phyloP scores from a whole-genome alignment of 2,797 vertebrate species.

The Bovichtus variegatus region DNA sequence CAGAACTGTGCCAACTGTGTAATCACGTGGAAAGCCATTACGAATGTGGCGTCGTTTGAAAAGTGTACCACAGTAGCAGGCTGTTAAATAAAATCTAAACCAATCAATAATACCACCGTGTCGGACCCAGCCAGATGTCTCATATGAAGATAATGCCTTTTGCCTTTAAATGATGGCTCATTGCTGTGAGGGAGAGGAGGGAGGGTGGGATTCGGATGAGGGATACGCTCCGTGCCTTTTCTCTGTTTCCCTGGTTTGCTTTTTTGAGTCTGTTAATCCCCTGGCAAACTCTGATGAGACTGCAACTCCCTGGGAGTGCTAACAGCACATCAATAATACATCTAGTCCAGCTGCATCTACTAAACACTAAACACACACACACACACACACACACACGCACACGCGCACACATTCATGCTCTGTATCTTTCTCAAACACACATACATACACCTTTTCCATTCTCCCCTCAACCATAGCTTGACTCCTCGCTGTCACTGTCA shows the following conservation, averaged over 20 bases:
- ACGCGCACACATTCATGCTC: slow-evolving; percentile 31
- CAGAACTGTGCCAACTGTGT: slow-evolving; percentile 38
- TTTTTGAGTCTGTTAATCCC: slow-evolving; percentile 81
- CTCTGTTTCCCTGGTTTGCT: slow-evolving; percentile 71
- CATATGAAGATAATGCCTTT: slow-evolving; percentile 54
- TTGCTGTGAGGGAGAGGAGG: slow-evolving; percentile 24
- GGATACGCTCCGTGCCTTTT: slow-evolving; percentile 62
- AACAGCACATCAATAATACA: slow-evolving; percentile 85
- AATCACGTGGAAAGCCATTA: slow-evolving; percentile 57
- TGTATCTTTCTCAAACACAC: slow-evolving; percentile 54
- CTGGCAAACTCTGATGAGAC: slow-evolving; percentile 82
- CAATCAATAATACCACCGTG: slow-evolving; percentile 58
- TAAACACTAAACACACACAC: slow-evolving; percentile 49
- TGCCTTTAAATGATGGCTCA: slow-evolving; percentile 53
- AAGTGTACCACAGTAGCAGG: slow-evolving; percentile 28
- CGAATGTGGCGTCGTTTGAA: slow-evolving; percentile 53
- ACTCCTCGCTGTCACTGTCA: slow-evolving; percentile 75
- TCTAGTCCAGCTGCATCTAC: slow-evolving; percentile 79
- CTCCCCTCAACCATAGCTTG: slow-evolving; percentile 61
- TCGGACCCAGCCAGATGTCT: slow-evolving; percentile 56
- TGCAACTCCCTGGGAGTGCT: slow-evolving; percentile 78
- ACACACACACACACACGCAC: slow-evolving; percentile 21
- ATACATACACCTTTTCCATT: slow-evolving; percentile 56
- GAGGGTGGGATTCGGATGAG: slow-evolving; percentile 46
- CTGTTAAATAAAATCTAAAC: slow-evolving; percentile 53